These are phyloP conservation scores for Coenonympha arcania DNA, from an alignment of 2,888 invertebrate species.

Conservation along the genomic window DNA sequence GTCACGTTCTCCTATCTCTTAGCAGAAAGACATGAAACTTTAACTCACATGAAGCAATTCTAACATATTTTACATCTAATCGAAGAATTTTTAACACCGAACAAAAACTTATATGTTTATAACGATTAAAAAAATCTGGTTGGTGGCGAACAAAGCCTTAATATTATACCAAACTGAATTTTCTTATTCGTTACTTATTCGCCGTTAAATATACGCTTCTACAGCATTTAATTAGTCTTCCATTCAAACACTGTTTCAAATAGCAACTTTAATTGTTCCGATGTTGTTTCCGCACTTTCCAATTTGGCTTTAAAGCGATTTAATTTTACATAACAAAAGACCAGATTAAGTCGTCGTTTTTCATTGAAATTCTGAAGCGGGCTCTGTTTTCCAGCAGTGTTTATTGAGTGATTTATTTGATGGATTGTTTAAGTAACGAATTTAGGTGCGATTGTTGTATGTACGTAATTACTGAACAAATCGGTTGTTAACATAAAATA, in stretches of 20 bases:
- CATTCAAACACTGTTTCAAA: slow-evolving; percentile 22
- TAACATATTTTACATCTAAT: too few species aligned
- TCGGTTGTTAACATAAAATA: not conserved
- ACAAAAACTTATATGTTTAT: too few species aligned
- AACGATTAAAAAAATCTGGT: too few species aligned
- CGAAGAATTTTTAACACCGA: too few species aligned
- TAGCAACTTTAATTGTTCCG: slow-evolving; percentile 29
- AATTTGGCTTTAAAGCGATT: slow-evolving; percentile 57
- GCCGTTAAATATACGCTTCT: slow-evolving; percentile 9
- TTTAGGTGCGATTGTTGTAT: slow-evolving; percentile 3
- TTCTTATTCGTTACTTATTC: slow-evolving; percentile 10
- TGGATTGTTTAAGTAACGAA: slow-evolving; percentile 15
- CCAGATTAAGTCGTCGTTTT: slow-evolving; percentile 48
- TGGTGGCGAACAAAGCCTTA: not conserved
- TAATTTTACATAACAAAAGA: slow-evolving; percentile 61
- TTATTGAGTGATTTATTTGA: slow-evolving; percentile 17
- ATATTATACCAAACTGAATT: not conserved
- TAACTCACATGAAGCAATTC: too few species aligned
- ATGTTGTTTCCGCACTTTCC: slow-evolving; percentile 41
- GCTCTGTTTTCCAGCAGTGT: slow-evolving; percentile 14
- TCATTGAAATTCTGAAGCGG: slow-evolving; percentile 28
- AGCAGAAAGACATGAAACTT: too few species aligned
- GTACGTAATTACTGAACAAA: slow-evolving; percentile 4
- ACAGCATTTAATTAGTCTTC: slow-evolving; percentile 20
- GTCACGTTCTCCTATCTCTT: too few species aligned